Evolutionary conservation across 2,797 vertebrate genomes (phyloP).

Genomic region (Jordanella pulchra): DNA sequence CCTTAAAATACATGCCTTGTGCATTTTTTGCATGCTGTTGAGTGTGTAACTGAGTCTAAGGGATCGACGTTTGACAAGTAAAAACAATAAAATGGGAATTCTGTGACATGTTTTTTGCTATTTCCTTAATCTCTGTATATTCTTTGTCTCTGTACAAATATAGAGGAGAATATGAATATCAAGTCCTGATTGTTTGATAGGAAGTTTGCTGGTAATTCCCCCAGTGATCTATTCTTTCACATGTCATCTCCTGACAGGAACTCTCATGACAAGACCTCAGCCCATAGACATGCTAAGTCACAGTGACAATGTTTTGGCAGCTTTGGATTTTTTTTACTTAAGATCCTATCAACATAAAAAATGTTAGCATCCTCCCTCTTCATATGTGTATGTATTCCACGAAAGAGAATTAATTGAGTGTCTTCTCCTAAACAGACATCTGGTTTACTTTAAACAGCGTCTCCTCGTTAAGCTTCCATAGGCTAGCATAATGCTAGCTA

Average conservation of each 20-base stretch:
- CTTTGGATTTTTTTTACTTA: not conserved
- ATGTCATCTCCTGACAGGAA: constrained; percentile 33
- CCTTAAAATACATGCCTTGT: not conserved
- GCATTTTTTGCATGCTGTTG: not conserved
- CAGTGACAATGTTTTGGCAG: constrained; percentile 28
- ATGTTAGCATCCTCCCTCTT: constrained; percentile 8
- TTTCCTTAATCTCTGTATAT: too few species aligned
- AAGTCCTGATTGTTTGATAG: constrained; percentile 20
- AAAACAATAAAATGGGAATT: not conserved
- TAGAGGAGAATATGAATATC: not conserved
- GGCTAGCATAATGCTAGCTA: not conserved
- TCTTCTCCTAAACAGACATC: constrained; percentile 14
- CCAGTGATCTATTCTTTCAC: constrained; percentile 7
- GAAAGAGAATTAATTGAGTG: constrained; percentile 2
- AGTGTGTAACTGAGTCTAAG: not conserved
- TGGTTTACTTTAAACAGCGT: constrained; percentile 35
- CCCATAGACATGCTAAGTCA: constrained; percentile 34
- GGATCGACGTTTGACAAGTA: not conserved
- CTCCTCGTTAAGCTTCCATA: constrained; percentile 7
- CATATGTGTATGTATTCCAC: constrained; percentile 43
- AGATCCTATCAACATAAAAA: not conserved
- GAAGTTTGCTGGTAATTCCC: constrained; percentile 20
- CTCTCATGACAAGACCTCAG: constrained; percentile 12
- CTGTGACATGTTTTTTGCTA: not conserved
- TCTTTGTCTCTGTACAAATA: too few species aligned